Evolutionary conservation across 2,113 vertebrate species (phyloP), one percentile per base, ranked within the genome.

Genomic region (Gallinago jamesoni): DNA sequence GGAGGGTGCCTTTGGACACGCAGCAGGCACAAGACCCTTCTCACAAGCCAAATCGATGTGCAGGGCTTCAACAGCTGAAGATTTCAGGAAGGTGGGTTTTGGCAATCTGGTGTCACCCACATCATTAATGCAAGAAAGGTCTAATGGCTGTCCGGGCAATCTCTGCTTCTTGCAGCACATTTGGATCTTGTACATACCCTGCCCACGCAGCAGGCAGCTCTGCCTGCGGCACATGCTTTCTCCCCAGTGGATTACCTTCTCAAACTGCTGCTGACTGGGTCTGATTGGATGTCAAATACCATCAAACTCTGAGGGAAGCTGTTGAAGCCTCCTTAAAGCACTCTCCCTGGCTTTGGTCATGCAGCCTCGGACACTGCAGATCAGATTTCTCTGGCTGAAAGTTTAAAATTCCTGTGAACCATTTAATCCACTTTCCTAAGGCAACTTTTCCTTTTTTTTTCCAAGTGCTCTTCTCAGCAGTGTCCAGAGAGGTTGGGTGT

Each of bases 11-110:
- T 55, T 56, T 68, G 81, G 76, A 62, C 41, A 8, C 10, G 35
- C 41, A 76, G 39, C 1, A n/a, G 57, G 57, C 59, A 80, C 17
- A 9, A 17, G 67, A 59, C 10, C 14, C 39, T 79, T 24, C 28
- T 28, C 18, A 67, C 12, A 21, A 55, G 30, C 18, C 37, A 41
- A 67, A 76, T 25, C 0, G 2, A 53, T 19, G 47, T 1, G 1
- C 18, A 30, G 43, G 12, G 13, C 41, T 63, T 27, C 35, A 30
- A 33, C 18, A 84, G 33, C 11, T 35, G 22, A 41, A 31, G 12
- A n/a, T 70, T 57, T 69, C 69, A 72, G 31, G 10, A 25, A 55
- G 59, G 69, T 67, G 70, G 12, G 24, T 66, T 0, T 0, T 10
- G 33, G 62, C 37, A 31, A 48, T 43, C 35, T 52, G 48, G 19